These are phyloP conservation scores for Temnothorax ravouxi DNA, from an alignment of 2,888 invertebrate species.

Conservation along the genomic window DNA sequence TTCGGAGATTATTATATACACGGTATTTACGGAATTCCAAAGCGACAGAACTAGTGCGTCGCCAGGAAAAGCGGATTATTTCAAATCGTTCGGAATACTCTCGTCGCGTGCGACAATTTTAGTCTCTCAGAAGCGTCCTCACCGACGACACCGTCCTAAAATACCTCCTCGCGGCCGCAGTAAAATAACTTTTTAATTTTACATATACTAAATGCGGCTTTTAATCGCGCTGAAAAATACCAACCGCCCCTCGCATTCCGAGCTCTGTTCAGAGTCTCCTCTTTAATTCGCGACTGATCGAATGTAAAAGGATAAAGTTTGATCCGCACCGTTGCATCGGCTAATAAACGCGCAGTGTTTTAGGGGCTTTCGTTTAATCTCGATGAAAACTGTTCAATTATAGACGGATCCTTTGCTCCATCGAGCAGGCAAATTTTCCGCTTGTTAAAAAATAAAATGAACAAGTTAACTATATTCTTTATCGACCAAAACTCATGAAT, in stretches of 20 bases:
- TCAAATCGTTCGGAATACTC: constrained; percentile 12
- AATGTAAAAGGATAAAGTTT: neutral
- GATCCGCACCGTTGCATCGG: neutral
- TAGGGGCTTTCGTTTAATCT: neutral
- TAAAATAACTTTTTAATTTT: constrained; percentile 24
- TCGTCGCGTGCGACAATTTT: constrained; percentile 33
- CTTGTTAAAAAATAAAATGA: constrained; percentile 19
- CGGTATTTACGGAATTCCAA: constrained; percentile 36
- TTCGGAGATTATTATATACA: constrained; percentile 11
- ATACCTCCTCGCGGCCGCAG: constrained; percentile 4
- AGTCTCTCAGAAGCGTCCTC: neutral
- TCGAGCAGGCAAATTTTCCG: constrained; percentile 1
- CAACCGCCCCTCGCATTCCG: neutral
- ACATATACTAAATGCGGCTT: neutral
- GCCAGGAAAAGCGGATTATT: constrained; percentile 30
- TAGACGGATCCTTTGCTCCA: constrained; percentile 1
- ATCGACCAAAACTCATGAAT: neutral
- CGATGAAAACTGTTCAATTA: constrained; percentile 40
- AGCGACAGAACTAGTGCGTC: constrained; percentile 17
- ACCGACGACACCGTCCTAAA: neutral
- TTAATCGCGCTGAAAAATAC: neutral
- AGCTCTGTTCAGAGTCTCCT: neutral
- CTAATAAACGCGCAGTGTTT: constrained; percentile 18
- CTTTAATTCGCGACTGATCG: constrained; percentile 27
- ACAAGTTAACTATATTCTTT: neutral